phyloP scores from a whole-genome alignment of 1,140 invertebrate species.

The Matsumurasca onukii region DNA sequence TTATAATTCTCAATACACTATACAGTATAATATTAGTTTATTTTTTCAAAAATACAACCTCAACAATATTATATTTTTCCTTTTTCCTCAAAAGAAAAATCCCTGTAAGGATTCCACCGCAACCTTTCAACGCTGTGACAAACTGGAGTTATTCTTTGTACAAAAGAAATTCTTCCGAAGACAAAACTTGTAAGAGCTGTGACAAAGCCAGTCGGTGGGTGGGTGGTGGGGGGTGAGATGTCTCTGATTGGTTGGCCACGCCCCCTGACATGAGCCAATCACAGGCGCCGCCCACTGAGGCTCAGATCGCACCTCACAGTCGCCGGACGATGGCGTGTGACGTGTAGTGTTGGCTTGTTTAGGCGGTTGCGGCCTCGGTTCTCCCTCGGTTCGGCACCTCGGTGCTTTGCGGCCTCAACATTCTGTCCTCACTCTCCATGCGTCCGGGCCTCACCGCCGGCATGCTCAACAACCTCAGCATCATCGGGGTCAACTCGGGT shows the following conservation, averaged over 20 bases:
- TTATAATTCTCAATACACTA: too few relatives aligned
- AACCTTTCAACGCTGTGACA: background rate
- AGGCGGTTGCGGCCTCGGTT: slow-evolving; percentile 7
- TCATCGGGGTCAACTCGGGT: slow-evolving; percentile 41
- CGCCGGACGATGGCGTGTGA: background rate
- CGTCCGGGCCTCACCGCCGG: slow-evolving; percentile 39
- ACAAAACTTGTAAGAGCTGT: background rate
- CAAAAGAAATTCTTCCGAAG: background rate
- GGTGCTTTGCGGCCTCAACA: slow-evolving; percentile 38
- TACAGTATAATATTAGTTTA: too few relatives aligned
- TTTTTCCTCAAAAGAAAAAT: slow-evolving; percentile 19
- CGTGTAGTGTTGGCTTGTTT: background rate
- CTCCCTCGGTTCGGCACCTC: slow-evolving; percentile 10
- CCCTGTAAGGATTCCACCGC: too few relatives aligned
- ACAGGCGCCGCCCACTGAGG: background rate
- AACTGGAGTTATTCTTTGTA: slow-evolving; percentile 23
- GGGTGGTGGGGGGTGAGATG: background rate
- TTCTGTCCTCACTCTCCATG: slow-evolving; percentile 43
- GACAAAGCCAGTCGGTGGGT: background rate
- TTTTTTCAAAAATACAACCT: too few relatives aligned
- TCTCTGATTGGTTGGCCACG: slow-evolving; percentile 20
- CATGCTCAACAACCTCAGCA: slow-evolving; percentile 46
- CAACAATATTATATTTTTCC: too few relatives aligned
- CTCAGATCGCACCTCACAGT: background rate
- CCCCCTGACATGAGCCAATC: slow-evolving; percentile 5